Conservation (phyloP, 2,797 vertebrate species). For the Notolepis coatsorum region DNA sequence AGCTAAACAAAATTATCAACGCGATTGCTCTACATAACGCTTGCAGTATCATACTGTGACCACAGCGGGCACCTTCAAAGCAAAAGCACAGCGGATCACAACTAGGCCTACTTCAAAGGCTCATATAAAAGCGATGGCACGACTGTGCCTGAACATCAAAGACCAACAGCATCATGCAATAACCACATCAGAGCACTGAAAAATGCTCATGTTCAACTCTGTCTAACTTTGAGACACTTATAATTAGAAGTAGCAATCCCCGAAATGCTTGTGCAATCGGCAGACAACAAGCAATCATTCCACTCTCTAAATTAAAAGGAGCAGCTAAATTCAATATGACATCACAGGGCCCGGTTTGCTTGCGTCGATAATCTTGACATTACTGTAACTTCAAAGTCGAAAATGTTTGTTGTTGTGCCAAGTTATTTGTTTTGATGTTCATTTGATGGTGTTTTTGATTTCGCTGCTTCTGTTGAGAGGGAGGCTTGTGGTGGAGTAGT, state of each 20-base stretch:
- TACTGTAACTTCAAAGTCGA: no score
- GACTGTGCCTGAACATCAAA: slow-evolving; percentile 73
- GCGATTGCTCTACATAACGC: slow-evolving; percentile 10
- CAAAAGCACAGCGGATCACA: slow-evolving; percentile 39
- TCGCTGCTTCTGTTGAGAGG: no score
- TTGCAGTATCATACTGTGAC: slow-evolving; percentile 63
- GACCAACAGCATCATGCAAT: slow-evolving; percentile 64
- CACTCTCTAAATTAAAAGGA: no score
- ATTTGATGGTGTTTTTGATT: no score
- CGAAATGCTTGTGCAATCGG: slow-evolving; percentile 19
- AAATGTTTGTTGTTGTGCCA: no score
- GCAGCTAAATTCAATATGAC: no score
- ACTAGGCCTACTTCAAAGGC: slow-evolving; percentile 71
- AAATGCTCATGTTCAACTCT: slow-evolving; percentile 33
- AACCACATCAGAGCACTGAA: slow-evolving; percentile 60
- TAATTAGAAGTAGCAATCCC: no score
- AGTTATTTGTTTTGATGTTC: no score
- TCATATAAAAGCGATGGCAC: slow-evolving; percentile 63
- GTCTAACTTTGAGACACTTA: no score
- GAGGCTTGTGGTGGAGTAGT: no score
- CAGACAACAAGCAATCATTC: not conserved
- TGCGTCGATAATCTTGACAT: no score
- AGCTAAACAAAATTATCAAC: slow-evolving; percentile 42
- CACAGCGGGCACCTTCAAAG: slow-evolving; percentile 53
- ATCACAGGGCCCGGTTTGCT: no score